Evolutionary conservation across 2,113 vertebrate species (phyloP).

Genomic region (Zapornia atra): DNA sequence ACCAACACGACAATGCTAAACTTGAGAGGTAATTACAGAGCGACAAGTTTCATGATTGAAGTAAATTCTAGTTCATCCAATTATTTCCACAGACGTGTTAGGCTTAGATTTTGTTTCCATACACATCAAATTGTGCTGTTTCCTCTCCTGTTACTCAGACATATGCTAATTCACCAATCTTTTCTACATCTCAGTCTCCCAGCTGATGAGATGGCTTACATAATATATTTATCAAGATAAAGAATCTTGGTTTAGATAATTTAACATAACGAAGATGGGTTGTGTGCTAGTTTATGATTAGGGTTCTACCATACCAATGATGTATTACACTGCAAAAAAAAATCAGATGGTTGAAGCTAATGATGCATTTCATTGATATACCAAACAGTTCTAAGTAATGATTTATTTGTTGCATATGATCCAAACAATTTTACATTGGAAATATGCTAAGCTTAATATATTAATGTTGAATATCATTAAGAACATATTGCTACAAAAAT

Average conservation of each 20-base stretch:
- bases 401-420: background rate
- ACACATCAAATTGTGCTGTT: background rate
- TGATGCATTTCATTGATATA: background rate
- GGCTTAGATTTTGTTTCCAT: background rate
- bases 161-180: background rate
- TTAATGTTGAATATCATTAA: background rate
- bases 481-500: background rate
- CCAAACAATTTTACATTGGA: background rate
- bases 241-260: conserved; percentile 33
- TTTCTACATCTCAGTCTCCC: background rate
- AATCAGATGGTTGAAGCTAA: conserved; percentile 21
- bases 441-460: background rate
- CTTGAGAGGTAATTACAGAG: background rate
- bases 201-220: background rate
- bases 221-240: conserved; percentile 13
- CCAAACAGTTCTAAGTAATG: background rate
- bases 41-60: background rate
- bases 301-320: background rate
- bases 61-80: background rate
- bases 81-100: background rate
- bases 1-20: background rate
- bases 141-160: background rate
- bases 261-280: conserved; percentile 28
- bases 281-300: conserved; percentile 6
- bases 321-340: conserved; percentile 1